Base-by-base conservation (phyloP, 1,140 invertebrate genomes). In the Eriosoma lanigerum region DNA sequence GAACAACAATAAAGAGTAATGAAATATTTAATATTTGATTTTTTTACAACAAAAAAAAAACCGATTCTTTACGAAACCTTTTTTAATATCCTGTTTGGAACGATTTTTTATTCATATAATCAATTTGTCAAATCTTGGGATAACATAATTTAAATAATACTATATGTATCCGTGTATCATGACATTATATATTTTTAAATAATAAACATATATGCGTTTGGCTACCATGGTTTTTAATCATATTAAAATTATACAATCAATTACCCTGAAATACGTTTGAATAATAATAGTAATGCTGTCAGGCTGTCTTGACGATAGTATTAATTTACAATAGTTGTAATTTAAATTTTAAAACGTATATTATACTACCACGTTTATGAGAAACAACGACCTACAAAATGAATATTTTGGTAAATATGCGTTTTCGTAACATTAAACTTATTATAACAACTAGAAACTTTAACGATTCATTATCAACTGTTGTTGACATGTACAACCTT, bases 21-120 rank as follows among this genome's bases (percentile, higher is more conserved):
- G 60, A 9, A 6, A 17, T 32, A 62, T n/a, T n/a, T n/a, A n/a
- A n/a, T n/a, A n/a, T n/a, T n/a, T n/a, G n/a, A n/a, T n/a, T n/a
- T n/a, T n/a, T n/a, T n/a, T n/a, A n/a, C n/a, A n/a, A n/a, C n/a
- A n/a, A n/a, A n/a, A n/a, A n/a, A n/a, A n/a, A n/a, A n/a, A n/a
- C n/a, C n/a, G n/a, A n/a, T n/a, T n/a, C n/a, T n/a, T n/a, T 38
- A 64, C 38, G 29, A 12, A 38, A 64, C 26, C 17, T 13, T 12
- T 64, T 38, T 64, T n/a, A 64, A 64, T 38, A 64, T 64, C 29
- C 60, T 62, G 60, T 64, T 64, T n/a, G 60, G 19, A 64, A 64
- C 58, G n/a, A 32, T 62, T 26, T 60, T 24, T 29, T 32, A 62
- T 32, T 32, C 8, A 4, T 32, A 26, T 38, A 64, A 64, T 32